phyloP scores from a whole-genome alignment of 1,140 invertebrate species.

The Matsumurasca onukii region DNA sequence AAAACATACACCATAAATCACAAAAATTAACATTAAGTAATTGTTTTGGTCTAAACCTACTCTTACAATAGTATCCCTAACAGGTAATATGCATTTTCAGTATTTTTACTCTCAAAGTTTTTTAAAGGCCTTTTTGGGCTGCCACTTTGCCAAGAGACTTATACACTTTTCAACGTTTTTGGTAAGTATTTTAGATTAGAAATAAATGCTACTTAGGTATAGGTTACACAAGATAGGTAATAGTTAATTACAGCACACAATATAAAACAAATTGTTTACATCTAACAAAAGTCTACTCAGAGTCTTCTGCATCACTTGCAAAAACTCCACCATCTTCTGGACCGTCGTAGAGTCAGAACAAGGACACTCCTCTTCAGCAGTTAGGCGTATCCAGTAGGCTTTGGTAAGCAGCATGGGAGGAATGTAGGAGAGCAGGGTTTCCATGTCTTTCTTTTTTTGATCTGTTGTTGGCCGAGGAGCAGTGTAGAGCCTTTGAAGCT shows the following conservation, averaged over 20 bases:
- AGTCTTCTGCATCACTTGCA: neutral
- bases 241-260: neutral
- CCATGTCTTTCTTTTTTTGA: slow-evolving; percentile 34
- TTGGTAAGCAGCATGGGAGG: slow-evolving; percentile 36
- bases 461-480: slow-evolving; percentile 27
- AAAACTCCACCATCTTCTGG: neutral
- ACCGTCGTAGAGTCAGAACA: slow-evolving; percentile 12
- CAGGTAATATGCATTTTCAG: neutral
- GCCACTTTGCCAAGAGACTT: slow-evolving; percentile 28
- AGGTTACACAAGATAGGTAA: slow-evolving; percentile 13
- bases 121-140: slow-evolving; percentile 18
- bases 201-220: slow-evolving; percentile 19
- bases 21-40: slow-evolving; percentile 14
- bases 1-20: slow-evolving; percentile 27
- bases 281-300: neutral
- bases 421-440: slow-evolving; percentile 34
- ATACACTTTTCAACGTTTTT: slow-evolving; percentile 23
- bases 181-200: neutral
- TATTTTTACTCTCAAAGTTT: slow-evolving; percentile 28
- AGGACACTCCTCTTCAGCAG: slow-evolving; percentile 13
- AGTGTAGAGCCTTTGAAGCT: slow-evolving; percentile 23
- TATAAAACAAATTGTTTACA: neutral
- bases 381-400: slow-evolving; percentile 32
- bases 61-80: slow-evolving; percentile 10
- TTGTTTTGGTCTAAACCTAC: neutral